phyloP scores from a whole-genome alignment of 2,113 vertebrate species.

The Callithrix jacchus region DNA sequence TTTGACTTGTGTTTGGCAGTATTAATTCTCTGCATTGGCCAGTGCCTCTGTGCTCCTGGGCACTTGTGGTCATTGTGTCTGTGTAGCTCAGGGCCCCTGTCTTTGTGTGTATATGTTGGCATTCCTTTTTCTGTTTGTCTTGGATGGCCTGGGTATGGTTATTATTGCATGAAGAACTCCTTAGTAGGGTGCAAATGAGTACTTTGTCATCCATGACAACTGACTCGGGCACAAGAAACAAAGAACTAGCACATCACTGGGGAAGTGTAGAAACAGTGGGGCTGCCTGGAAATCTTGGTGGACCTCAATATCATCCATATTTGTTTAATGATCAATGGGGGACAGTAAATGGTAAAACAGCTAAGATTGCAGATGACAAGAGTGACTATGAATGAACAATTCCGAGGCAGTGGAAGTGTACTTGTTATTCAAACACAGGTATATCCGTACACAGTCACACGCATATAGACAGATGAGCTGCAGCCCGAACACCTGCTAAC shows the following conservation, averaged over 20 bases:
- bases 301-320: neutral
- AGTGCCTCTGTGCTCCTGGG: neutral
- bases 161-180: neutral
- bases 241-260: neutral
- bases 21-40: neutral
- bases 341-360: neutral
- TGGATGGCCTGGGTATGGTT: no score
- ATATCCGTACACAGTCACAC: rapidly evolving
- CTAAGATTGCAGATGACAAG: neutral
- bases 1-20: neutral
- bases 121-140: neutral
- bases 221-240: neutral
- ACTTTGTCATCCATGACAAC: neutral
- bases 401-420: neutral
- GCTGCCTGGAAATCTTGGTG: neutral
- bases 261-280: neutral
- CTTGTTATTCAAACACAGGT: neutral
- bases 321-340: neutral
- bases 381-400: neutral
- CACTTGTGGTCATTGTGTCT: neutral
- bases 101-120: neutral
- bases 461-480: neutral
- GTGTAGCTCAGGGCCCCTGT: neutral
- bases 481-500: neutral
- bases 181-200: neutral